Conservation (phyloP, 2,888 invertebrate species). For the Drosophila melanocephala region DNA sequence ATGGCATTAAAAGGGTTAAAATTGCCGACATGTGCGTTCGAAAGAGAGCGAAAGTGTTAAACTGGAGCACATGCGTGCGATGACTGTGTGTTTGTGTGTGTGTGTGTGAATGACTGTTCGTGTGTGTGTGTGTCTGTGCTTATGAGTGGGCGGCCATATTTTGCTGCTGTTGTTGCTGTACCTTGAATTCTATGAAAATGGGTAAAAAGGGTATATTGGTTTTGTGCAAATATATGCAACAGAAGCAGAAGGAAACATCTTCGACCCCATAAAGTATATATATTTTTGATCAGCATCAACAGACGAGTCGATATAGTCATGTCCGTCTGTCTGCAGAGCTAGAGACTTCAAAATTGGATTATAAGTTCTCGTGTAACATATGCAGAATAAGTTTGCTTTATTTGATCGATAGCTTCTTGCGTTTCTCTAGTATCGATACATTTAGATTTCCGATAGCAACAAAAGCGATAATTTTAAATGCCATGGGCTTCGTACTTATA, state of each 20-base stretch:
- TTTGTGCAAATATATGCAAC: not conserved
- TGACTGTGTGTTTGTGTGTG: slow-evolving; percentile 18
- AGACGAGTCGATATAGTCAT: not conserved
- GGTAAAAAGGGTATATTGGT: not conserved
- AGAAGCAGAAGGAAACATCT: not conserved
- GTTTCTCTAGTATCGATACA: not conserved
- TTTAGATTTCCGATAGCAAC: not conserved
- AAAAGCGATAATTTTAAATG: too few relatives aligned
- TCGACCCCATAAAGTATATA: not conserved
- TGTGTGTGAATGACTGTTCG: slow-evolving; percentile 1
- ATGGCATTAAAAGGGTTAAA: slow-evolving; percentile 84
- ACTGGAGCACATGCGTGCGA: slow-evolving; percentile 71
- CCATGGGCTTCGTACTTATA: not conserved
- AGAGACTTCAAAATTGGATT: not conserved
- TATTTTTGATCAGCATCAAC: not conserved
- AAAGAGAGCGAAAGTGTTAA: slow-evolving; percentile 77
- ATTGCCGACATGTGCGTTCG: slow-evolving; percentile 65
- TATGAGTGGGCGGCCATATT: slow-evolving; percentile 52
- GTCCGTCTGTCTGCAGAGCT: not conserved
- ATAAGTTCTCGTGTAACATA: not conserved
- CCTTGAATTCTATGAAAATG: slow-evolving; percentile 3
- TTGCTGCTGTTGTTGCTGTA: slow-evolving; percentile 35
- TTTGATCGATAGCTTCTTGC: not conserved
- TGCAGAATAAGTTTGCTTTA: not conserved
- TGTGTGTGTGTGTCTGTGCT: slow-evolving; percentile 9